Evolutionary conservation across 1,140 invertebrate genomes (phyloP), one percentile per base, ranked within the genome.

Genomic region (Cataglyphis hispanica): DNA sequence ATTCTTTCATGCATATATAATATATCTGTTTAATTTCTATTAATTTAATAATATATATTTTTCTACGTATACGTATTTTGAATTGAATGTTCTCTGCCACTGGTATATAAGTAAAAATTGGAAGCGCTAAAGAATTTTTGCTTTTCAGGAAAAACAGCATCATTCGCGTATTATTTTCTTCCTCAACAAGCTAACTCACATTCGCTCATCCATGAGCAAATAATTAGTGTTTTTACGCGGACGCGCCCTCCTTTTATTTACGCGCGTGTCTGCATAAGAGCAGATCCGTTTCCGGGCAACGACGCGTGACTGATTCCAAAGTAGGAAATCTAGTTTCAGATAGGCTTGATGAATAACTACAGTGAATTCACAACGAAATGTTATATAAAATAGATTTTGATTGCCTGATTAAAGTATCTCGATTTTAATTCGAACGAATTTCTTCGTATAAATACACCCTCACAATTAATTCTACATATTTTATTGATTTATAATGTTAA

Each of bases 251-350:
- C 77, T 87, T 90, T 78, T 66, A 37, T 67, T 88, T 58, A 87
- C 90, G 86, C 88, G 86, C 81, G 80, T 80, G 78, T 88, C 81
- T 83, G 70, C 72, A 85, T 83, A 83, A 77, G 77, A 87, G 81
- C 70, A 85, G 86, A 91, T 91, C 91, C 89, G 89, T 90, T 91
- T 91, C 89, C 89, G 89, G 86, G 87, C 88, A 90, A 61, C 92
- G 83, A 87, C 87, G 92, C 91, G 88, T 91, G 87, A 92, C 91
- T 86, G 63, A 77, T 50, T 25, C 16, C 66, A 86, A 86, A 90
- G 85, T 86, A 88, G 87, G 86, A 87, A 89, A 91, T 91, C 86
- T 90, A 83, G 61, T 90, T 89, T 90, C 34, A 50, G 70, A 83
- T 84, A 72, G 50, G 56, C 63, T 80, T 6, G 60, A 31, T 34